A percentile compares a stretch with the other conserved stretches of the same genome.
Conservation (phyloP, 2,797 vertebrate genomes). For the Pteronotus mesoamericanus region DNA sequence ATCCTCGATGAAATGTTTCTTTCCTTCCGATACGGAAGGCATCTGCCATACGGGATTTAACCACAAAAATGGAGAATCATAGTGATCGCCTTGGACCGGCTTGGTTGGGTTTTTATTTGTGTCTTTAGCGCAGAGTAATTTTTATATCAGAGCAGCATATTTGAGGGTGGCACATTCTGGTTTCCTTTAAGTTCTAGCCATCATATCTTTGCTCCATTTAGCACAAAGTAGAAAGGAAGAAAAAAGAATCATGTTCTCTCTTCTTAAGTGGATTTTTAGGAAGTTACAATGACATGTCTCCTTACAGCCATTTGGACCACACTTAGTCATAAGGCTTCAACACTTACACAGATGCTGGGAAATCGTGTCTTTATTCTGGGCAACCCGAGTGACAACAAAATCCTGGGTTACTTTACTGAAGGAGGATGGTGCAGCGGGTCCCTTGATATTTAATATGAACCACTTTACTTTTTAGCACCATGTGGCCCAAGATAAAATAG, state of each 20-base stretch:
- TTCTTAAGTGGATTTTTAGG: neutral
- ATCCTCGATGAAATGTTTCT: neutral
- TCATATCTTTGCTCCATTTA: neutral
- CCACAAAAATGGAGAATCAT: neutral
- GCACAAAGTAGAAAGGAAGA: neutral
- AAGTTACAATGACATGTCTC: neutral
- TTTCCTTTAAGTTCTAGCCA: neutral
- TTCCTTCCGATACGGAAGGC: neutral
- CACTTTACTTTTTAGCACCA: neutral
- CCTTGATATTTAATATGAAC: neutral
- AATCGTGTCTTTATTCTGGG: neutral
- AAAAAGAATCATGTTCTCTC: neutral
- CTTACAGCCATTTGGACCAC: neutral
- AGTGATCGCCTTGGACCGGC: neutral
- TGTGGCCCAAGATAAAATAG: neutral
- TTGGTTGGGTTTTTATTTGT: neutral
- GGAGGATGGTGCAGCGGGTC: neutral
- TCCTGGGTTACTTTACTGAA: neutral
- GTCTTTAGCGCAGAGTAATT: neutral
- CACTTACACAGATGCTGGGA: neutral
- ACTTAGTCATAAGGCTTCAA: neutral
- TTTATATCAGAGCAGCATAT: neutral
- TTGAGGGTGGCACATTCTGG: neutral
- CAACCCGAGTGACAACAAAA: neutral
- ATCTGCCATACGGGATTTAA: neutral